These are phyloP conservation scores for Neopelma chrysocephalum DNA, from an alignment of 2,797 vertebrate species.

Conservation along the genomic window DNA sequence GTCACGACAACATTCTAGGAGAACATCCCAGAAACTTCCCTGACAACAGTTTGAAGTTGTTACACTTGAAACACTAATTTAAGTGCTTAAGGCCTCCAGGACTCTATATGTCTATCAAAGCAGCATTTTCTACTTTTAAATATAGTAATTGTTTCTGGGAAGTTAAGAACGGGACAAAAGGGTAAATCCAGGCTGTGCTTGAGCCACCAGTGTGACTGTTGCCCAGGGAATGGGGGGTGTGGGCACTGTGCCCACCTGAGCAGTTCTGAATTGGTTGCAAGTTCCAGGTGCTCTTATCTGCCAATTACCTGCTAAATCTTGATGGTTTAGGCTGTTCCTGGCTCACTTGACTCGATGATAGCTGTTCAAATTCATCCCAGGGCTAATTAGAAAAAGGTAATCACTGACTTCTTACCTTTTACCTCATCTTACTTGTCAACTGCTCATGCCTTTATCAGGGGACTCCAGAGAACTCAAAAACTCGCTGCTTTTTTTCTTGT, in stretches of 20 bases:
- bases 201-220: not conserved
- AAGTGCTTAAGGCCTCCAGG: not conserved
- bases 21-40: not conserved
- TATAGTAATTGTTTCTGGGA: not conserved
- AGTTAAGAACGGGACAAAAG: not conserved
- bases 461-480: not conserved
- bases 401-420: not conserved
- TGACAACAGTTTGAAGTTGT: not conserved
- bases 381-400: not conserved
- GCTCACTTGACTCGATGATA: not conserved
- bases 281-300: not conserved
- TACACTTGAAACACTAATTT: not conserved
- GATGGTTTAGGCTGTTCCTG: constrained; percentile 12
- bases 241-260: not conserved
- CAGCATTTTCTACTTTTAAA: not conserved
- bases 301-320: not conserved
- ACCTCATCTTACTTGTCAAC: not conserved
- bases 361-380: not conserved
- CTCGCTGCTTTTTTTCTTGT: not conserved
- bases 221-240: not conserved
- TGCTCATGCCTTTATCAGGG: not conserved
- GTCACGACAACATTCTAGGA: not conserved
- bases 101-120: not conserved
- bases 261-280: not conserved
- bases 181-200: not conserved